Conservation (phyloP, 2,888 invertebrate species). For the Saturnia pavonia region DNA sequence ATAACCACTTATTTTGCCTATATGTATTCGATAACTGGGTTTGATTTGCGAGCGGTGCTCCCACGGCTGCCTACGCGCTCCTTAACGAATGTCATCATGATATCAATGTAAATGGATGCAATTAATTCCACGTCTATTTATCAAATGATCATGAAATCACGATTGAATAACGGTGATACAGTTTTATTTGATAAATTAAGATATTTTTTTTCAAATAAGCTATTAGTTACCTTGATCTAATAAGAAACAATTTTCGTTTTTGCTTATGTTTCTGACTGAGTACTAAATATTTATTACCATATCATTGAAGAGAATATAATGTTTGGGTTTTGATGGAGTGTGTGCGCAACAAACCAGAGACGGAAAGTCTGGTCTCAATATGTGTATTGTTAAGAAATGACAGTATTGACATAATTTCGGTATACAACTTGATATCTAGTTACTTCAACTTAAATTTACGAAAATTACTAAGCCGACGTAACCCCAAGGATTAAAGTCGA, state of each 20-base stretch:
- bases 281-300: background rate
- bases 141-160: constrained; percentile 1
- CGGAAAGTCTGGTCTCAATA: too few species aligned
- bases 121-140: constrained; percentile 41
- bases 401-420: too few species aligned
- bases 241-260: background rate
- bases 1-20: constrained; percentile 39
- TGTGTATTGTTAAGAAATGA: too few species aligned
- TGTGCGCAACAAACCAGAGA: too few species aligned
- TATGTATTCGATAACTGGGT: constrained; percentile 46
- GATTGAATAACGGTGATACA: background rate
- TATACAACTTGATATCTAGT: too few species aligned
- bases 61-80: constrained; percentile 53
- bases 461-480: too few species aligned
- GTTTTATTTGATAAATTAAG: background rate
- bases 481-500: too few species aligned
- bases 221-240: background rate
- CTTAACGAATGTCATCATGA: constrained; percentile 55
- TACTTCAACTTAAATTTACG: too few species aligned
- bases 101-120: constrained; percentile 50
- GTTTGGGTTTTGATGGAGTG: too few species aligned
- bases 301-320: too few species aligned
- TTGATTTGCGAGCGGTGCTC: constrained; percentile 58
- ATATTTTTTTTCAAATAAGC: background rate
- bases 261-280: background rate